Conservation (phyloP, 2,888 invertebrate genomes). For the Siphlonurus alternatus region DNA sequence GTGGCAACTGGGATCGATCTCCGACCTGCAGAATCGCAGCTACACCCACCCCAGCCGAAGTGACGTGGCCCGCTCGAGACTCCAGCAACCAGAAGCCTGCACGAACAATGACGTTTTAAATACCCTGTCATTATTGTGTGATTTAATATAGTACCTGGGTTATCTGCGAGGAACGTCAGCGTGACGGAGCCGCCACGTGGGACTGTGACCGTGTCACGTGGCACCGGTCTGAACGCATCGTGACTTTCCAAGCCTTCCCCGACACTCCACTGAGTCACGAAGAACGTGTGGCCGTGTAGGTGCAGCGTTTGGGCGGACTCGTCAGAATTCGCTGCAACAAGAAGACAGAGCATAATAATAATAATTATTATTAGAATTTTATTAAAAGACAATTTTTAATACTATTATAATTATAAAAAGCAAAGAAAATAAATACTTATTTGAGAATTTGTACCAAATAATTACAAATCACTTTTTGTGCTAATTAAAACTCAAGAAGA, state of each 20-base stretch:
- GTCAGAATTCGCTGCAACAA: neutral
- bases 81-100: neutral
- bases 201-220: neutral
- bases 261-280: neutral
- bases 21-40: neutral
- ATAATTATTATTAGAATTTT: too few species aligned
- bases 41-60: neutral
- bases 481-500: too few species aligned
- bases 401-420: too few species aligned
- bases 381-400: too few species aligned
- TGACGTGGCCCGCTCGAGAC: neutral
- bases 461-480: too few species aligned
- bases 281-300: neutral
- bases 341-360: too few species aligned
- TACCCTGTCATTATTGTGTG: too few species aligned
- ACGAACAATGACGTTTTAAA: too few species aligned
- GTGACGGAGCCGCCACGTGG: neutral
- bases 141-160: too few species aligned
- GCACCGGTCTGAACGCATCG: neutral
- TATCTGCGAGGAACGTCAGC: neutral
- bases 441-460: too few species aligned
- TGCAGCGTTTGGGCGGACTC: neutral
- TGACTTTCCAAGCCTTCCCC: neutral
- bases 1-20: neutral
- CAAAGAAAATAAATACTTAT: too few species aligned